Conservation (phyloP, 1,140 invertebrate species). For the Cyclina sinensis region DNA sequence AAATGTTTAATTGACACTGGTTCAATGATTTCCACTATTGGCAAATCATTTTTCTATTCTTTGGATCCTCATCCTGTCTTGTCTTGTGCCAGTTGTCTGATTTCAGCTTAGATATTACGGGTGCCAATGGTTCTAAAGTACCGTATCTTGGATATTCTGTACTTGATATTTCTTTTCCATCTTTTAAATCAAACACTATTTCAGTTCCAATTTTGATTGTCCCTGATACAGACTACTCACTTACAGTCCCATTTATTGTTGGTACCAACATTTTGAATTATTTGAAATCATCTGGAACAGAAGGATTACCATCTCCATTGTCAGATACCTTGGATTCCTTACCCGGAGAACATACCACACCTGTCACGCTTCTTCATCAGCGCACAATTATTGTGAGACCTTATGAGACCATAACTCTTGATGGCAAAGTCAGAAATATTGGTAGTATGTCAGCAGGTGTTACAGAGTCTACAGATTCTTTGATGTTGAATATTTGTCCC, state of each 20-base stretch:
- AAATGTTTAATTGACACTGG: conserved; percentile 61
- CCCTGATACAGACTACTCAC: conserved; percentile 26
- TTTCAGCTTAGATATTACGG: conserved; percentile 36
- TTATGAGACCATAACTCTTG: neutral
- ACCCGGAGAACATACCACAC: neutral
- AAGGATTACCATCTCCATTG: neutral
- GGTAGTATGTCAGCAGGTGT: neutral
- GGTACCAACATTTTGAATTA: conserved; percentile 58
- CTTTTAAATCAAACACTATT: neutral
- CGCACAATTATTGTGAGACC: neutral
- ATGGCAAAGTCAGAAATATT: conserved; percentile 11
- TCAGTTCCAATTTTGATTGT: conserved; percentile 20
- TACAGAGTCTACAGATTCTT: neutral
- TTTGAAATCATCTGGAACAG: neutral
- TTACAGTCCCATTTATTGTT: conserved; percentile 55
- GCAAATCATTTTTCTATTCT: conserved; percentile 6
- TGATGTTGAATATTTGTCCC: neutral
- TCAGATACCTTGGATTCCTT: neutral
- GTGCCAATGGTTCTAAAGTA: conserved; percentile 42
- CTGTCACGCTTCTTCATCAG: neutral
- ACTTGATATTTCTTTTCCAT: neutral
- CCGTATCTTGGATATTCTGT: conserved; percentile 62
- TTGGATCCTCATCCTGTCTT: conserved; percentile 16
- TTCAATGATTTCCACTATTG: conserved; percentile 52
- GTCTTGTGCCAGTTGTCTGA: conserved; percentile 3